Evolutionary conservation across 2,113 vertebrate species (phyloP).

Genomic region (Tetrao urogallus): DNA sequence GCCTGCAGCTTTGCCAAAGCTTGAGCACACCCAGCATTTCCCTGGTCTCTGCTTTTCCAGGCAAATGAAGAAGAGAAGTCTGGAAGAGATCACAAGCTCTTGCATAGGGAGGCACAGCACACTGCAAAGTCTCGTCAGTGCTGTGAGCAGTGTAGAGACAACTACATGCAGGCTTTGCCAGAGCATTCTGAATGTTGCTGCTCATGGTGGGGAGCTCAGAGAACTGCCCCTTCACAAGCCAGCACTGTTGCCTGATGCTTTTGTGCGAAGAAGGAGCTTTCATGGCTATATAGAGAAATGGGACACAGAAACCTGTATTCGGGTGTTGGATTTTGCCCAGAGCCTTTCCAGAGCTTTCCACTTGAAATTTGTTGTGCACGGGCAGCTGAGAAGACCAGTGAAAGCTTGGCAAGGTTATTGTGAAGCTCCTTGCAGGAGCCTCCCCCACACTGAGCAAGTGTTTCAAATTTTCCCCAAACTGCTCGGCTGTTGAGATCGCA

Average conservation of each 20-base stretch:
- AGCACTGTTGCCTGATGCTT: background rate
- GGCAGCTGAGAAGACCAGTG: background rate
- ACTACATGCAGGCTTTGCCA: background rate
- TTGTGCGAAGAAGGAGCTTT: background rate
- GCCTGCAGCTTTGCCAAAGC: background rate
- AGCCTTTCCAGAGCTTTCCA: background rate
- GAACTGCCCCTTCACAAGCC: background rate
- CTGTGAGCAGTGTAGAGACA: accelerated
- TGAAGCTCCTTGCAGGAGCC: slow-evolving; percentile 4
- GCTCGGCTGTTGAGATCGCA: slow-evolving; percentile 58
- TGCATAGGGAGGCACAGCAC: background rate
- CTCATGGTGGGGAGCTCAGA: background rate
- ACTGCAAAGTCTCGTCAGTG: background rate
- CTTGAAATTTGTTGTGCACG: background rate
- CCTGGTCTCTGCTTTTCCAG: background rate
- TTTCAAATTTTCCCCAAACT: slow-evolving; percentile 41
- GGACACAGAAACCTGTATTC: background rate
- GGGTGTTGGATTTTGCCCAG: background rate
- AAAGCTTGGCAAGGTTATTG: slow-evolving; percentile 2
- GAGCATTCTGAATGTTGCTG: background rate
- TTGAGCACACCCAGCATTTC: background rate
- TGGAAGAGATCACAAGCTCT: background rate
- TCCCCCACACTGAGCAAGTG: slow-evolving; percentile 48
- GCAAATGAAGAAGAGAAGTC: background rate
- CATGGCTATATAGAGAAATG: background rate